Percentiles rank a stretch among this genome's conserved stretches.
These are phyloP conservation scores for Drosophila acutilabella DNA, from an alignment of 2,888 invertebrate genomes.

Conservation along the genomic window DNA sequence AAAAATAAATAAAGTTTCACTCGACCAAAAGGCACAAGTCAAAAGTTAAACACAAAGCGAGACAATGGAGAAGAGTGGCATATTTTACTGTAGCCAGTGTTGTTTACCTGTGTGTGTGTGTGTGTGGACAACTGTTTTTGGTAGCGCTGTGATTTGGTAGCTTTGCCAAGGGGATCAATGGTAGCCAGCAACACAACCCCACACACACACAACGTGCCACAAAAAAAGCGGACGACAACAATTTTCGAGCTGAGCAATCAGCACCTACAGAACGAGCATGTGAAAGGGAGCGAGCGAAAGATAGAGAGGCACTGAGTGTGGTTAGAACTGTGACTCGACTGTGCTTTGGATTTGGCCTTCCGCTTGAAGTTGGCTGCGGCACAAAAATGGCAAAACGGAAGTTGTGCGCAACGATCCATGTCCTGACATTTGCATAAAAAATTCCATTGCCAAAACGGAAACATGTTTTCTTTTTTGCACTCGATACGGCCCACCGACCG, in stretches of 20 bases:
- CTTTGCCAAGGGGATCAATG: conserved; percentile 35
- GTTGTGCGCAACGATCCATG: conserved; percentile 63
- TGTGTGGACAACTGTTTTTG: conserved; percentile 28
- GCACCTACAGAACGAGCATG: conserved; percentile 26
- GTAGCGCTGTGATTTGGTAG: conserved; percentile 42
- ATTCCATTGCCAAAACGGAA: conserved; percentile 53
- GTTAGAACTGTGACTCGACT: background rate
- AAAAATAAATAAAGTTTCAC: conserved; percentile 47
- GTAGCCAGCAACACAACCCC: conserved; percentile 9
- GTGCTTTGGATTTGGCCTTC: conserved; percentile 26
- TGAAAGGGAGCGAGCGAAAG: background rate
- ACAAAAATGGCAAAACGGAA: conserved; percentile 61
- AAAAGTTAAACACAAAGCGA: conserved; percentile 42
- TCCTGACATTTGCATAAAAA: conserved; percentile 69
- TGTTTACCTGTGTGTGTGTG: conserved; percentile 54
- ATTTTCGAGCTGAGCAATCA: conserved; percentile 59
- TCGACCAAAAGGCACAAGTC: conserved; percentile 30
- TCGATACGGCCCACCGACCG: conserved; percentile 3
- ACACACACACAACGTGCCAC: conserved; percentile 13
- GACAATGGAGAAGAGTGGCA: background rate
- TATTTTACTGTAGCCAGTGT: conserved; percentile 22
- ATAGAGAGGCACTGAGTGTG: background rate
- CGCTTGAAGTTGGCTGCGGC: conserved; percentile 38
- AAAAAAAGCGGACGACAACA: conserved; percentile 43
- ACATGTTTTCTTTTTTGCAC: conserved; percentile 57